These are phyloP conservation scores for Rhopalosiphum padi DNA, from an alignment of 1,140 invertebrate genomes.

Conservation along the genomic window DNA sequence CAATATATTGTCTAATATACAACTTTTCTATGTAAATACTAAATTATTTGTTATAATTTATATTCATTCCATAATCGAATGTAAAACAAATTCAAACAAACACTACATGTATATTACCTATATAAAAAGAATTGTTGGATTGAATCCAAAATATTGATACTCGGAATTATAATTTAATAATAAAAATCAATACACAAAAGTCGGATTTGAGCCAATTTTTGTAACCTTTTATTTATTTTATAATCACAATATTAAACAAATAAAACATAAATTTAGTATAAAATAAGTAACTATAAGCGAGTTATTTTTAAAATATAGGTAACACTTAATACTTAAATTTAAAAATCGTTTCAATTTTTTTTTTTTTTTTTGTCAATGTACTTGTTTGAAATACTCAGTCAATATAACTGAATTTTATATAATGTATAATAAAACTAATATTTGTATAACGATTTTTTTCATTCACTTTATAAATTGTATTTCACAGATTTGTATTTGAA, in stretches of 20 bases:
- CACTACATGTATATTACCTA: background rate
- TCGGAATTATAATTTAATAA: slow-evolving; percentile 12
- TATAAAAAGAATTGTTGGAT: slow-evolving; percentile 2
- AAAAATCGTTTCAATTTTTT: background rate
- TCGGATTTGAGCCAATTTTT: slow-evolving; percentile 10
- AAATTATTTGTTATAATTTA: slow-evolving; percentile 1
- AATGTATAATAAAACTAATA: background rate
- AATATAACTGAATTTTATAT: background rate
- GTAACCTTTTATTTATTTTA: background rate
- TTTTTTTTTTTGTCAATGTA: background rate
- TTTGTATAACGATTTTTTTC: background rate
- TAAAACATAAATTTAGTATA: background rate
- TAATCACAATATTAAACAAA: background rate
- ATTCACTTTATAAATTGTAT: background rate
- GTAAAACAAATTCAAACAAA: slow-evolving; percentile 1
- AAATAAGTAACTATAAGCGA: background rate
- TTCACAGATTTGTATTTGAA: background rate
- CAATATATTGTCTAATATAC: background rate
- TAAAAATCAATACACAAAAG: background rate
- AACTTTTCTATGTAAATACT: background rate
- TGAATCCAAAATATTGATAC: background rate
- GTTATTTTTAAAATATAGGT: background rate
- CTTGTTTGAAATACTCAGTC: background rate
- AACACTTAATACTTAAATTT: background rate
- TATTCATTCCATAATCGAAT: background rate